Evolutionary conservation across 2,113 vertebrate species (phyloP).

Genomic region (Odocoileus hemionus): DNA sequence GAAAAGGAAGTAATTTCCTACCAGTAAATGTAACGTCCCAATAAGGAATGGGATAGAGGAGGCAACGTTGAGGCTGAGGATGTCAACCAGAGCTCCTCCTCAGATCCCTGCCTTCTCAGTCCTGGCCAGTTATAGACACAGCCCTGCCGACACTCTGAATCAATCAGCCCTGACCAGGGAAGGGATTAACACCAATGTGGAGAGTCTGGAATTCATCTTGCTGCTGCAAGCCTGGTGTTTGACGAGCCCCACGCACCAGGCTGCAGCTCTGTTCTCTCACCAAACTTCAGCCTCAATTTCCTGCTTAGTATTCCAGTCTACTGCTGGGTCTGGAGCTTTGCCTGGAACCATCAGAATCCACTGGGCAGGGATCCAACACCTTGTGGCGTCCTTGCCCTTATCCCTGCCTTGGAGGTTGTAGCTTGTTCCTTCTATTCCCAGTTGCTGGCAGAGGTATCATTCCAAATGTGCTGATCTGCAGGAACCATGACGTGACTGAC

Average conservation of each 20-base stretch:
- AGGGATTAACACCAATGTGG: slow-evolving; percentile 11
- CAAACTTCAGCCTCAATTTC: slow-evolving; percentile 51
- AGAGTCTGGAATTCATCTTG: slow-evolving; percentile 44
- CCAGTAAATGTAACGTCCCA: neutral
- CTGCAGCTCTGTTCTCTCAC: neutral
- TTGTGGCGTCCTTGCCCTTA: neutral
- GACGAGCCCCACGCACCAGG: neutral
- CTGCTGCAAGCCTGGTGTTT: neutral
- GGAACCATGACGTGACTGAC: neutral
- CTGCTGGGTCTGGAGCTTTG: slow-evolving; percentile 50
- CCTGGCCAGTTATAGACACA: neutral
- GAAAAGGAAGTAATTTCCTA: neutral
- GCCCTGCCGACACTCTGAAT: neutral
- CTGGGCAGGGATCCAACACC: slow-evolving; percentile 13
- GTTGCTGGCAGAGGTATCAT: neutral
- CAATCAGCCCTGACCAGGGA: neutral
- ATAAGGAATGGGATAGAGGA: neutral
- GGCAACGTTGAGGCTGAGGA: neutral
- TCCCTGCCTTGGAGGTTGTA: neutral
- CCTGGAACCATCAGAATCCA: slow-evolving; percentile 36
- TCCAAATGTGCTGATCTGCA: slow-evolving; percentile 11
- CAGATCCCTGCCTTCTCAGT: neutral
- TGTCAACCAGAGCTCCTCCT: neutral
- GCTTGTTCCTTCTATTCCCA: neutral
- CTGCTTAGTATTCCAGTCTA: slow-evolving; percentile 34